These are phyloP conservation scores for Tuberolachnus salignus DNA, from an alignment of 2,888 invertebrate genomes.

Conservation along the genomic window DNA sequence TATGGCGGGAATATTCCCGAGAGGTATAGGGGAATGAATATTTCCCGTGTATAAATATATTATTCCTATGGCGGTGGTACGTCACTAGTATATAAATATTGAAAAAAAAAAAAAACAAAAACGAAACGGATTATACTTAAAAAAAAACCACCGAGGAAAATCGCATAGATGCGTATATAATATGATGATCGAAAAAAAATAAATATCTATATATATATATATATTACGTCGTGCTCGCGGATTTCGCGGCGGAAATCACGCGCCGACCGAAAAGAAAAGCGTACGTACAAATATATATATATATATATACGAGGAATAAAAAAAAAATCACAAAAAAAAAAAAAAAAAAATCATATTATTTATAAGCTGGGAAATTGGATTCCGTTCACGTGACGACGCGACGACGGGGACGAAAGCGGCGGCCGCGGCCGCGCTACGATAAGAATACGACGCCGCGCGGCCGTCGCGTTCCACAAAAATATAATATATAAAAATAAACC, in stretches of 20 bases:
- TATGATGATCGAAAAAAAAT: too few species aligned
- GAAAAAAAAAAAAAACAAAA: too few species aligned
- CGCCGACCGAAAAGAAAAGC: constrained; percentile 5
- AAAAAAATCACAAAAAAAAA: neutral
- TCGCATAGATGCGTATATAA: too few species aligned
- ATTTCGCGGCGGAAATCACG: constrained; percentile 19
- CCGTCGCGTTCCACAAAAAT: constrained; percentile 29
- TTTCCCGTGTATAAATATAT: too few species aligned
- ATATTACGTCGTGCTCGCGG: neutral
- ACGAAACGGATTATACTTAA: too few species aligned
- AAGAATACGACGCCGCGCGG: constrained; percentile 35
- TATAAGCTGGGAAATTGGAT: constrained; percentile 51
- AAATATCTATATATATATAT: too few species aligned
- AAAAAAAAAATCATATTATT: too few species aligned
- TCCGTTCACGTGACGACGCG: constrained; percentile 31
- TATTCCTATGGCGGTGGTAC: too few species aligned
- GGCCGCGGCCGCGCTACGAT: neutral
- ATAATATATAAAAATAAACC: constrained; percentile 45
- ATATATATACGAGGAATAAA: neutral
- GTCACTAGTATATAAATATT: too few species aligned
- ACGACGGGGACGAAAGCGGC: neutral
- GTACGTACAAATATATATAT: neutral
- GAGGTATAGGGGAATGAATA: too few species aligned
- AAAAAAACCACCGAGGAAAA: too few species aligned
- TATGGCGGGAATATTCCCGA: too few species aligned